A percentile compares a stretch with the other conserved stretches of the same genome.
These are phyloP conservation scores for Sebastes steindachneri DNA, from an alignment of 2,797 vertebrate species.

Conservation along the genomic window DNA sequence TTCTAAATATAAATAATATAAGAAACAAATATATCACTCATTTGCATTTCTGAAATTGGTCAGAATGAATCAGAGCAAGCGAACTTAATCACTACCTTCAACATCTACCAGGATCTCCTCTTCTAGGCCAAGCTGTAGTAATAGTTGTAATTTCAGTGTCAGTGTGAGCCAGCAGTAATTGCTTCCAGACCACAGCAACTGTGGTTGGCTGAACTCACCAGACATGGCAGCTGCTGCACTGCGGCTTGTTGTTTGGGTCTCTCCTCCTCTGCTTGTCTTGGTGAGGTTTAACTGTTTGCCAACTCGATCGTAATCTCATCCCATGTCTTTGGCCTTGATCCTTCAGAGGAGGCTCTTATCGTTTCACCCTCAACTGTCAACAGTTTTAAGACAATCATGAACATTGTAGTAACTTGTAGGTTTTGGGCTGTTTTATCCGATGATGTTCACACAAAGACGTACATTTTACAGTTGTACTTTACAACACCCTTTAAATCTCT, in stretches of 20 bases:
- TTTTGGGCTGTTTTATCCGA: neutral
- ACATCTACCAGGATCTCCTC: constrained; percentile 7
- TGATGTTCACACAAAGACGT: neutral
- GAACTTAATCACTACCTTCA: constrained; percentile 2
- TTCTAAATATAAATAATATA: neutral
- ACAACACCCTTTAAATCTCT: constrained; percentile 15
- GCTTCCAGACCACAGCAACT: constrained; percentile 50
- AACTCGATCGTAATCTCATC: constrained; percentile 49
- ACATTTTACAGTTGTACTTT: constrained; percentile 10
- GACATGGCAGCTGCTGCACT: constrained; percentile 33
- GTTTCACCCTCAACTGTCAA: neutral
- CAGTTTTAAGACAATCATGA: constrained; percentile 1
- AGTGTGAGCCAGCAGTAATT: constrained; percentile 47
- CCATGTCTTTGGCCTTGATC: constrained; percentile 23
- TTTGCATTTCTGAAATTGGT: constrained; percentile 23
- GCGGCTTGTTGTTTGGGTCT: constrained; percentile 20
- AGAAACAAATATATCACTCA: neutral
- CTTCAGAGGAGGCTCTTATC: constrained; percentile 10
- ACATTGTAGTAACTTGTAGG: neutral
- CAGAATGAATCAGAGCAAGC: neutral
- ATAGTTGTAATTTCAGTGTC: constrained; percentile 42
- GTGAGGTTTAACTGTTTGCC: constrained; percentile 27
- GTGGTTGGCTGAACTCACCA: constrained; percentile 35
- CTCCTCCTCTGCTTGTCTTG: constrained; percentile 22
- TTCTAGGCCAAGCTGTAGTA: constrained; percentile 22